Evolutionary conservation across 35 echinoderm and acorn worm species (phyloP).

Genomic region (Lytechinus pictus): DNA sequence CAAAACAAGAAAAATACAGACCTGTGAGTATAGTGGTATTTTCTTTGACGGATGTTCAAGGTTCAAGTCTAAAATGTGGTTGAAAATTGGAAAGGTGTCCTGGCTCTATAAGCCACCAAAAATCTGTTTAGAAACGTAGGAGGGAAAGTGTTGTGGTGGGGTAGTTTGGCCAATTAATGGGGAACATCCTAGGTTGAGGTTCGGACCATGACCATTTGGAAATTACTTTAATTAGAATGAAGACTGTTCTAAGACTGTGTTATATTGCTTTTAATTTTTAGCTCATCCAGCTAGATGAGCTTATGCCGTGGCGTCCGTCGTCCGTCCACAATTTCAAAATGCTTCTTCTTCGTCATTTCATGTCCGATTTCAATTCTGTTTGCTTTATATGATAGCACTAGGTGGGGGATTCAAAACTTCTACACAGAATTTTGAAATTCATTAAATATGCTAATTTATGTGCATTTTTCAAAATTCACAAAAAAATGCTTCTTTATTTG

Average conservation of each 20-base stretch:
- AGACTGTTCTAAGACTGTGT: neutral
- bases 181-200: neutral
- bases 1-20: conserved; percentile 70
- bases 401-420: too few species aligned
- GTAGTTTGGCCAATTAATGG: neutral
- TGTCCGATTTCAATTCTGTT: too few species aligned
- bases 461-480: too few species aligned
- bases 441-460: too few species aligned
- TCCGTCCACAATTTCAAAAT: too few species aligned
- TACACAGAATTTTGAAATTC: too few species aligned
- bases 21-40: neutral
- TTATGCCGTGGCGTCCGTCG: too few species aligned
- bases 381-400: too few species aligned
- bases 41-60: neutral
- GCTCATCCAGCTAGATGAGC: too few species aligned
- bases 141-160: neutral
- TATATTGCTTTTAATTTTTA: neutral
- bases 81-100: conserved; percentile 74
- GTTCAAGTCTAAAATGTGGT: neutral
- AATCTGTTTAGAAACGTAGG: conserved; percentile 96
- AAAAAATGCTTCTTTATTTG: too few species aligned
- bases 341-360: too few species aligned
- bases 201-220: neutral
- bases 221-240: neutral
- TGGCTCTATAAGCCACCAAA: conserved; percentile 88